Evolutionary conservation across 2,113 vertebrate species (phyloP).

Genomic region (human (Homo sapiens)): GRCh38 chr6:57881501-57882000

Average conservation of each 20-base stretch:
- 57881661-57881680: neutral
- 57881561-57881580: neutral
- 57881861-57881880: neutral
- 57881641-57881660: neutral
- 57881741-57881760: neutral
- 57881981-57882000: neutral
- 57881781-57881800: neutral
- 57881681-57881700: no score
- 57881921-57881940: neutral
- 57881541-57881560: neutral
- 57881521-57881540: neutral
- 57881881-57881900: neutral
- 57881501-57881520: neutral
- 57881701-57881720: no score
- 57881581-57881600: neutral
- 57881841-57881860: neutral
- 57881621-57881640: neutral
- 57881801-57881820: neutral
- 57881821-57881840: neutral
- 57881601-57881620: neutral
- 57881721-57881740: neutral
- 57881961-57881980: neutral
- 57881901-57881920: neutral
- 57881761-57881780: neutral
- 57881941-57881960: neutral